Base-by-base conservation (phyloP, 2,113 vertebrate genomes). In the Campylomormyrus tamandua region DNA sequence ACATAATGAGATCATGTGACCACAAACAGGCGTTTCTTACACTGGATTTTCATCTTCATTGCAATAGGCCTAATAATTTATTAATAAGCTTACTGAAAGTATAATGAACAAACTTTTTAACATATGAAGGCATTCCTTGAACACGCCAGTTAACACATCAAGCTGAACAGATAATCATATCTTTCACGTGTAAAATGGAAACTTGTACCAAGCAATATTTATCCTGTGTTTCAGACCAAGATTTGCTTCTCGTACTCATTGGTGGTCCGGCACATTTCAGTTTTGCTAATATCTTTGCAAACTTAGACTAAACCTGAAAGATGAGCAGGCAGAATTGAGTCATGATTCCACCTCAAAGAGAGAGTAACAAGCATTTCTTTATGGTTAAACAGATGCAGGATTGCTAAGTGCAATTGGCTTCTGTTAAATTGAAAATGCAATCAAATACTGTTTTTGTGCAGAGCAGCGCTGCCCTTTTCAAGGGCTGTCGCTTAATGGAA, bases 1-100 rank as follows among this genome's bases (percentile, higher is more conserved):
- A 91, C 90, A 90, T 91, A 92, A 92, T 92, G 45, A 74, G 89
- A 80, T 92, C 84, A 90, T 88, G 90, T 90, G 83, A 66, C 66
- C 90, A 52, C 49, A 90, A 48, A 90, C 83, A 62, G 27, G 90
- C 83, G 42, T 56, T 90, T 89, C 87, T 45, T 27, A 46, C 49
- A 74, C 53, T 87, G 77, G 31, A n/a, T 56, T 21, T 56, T 21
- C 19, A 5, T 53, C 52, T 53, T 53, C 52, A 53, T 53, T 52
- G 50, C 50, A 52, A 52, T 52, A 53, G 52, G 52, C 52, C 52
- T 83, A 19, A 9, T 24, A 46, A 21, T 42, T 83, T 9, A 46
- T 83, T 83, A 46, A 46, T 39, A 7, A 8, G 58, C 24, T n/a
- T 66, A 66, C 58, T 83, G 24, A 42, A 83, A 83, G 19, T 83